Evolutionary conservation across 2,888 invertebrate species (phyloP), one percentile per base, ranked within the genome.

Genomic region (Noctuana brunneofusca): DNA sequence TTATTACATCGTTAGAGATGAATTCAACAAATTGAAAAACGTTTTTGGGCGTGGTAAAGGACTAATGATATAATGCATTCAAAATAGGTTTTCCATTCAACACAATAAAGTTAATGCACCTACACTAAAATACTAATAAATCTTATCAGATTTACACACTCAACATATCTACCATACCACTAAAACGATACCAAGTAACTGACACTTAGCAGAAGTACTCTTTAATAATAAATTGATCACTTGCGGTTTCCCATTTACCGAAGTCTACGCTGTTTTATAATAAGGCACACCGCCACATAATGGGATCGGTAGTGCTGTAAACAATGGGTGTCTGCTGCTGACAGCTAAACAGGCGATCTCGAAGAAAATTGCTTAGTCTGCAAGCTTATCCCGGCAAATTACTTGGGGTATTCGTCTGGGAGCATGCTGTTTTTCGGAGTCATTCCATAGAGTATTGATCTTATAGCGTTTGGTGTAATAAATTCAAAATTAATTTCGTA

Each of bases 281-380:
- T 43, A 58, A 30, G 49, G 24, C 12, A 14, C 16, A 43, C 38
- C 18, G 43, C 43, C 41, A 43, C 43, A 14, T 59, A 53, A 60
- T 60, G 32, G 53, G 53, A 43, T 54, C 43, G 32, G 53, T 54
- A 46, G 46, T 48, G 16, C 48, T 38, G 62, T 55, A 41, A 62
- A 55, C 55, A 55, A 38, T 24, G 53, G 50, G 18, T 27, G 49
- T 27, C 62, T 55, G 55, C 14, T 2, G 14, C 20, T 55, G 62
- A 62, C 62, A 55, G 55, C 49, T 24, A 24, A 54, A 49, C 49
- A 55, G 49, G 48, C 62, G 41, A 38, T 55, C 55, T 49, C 48
- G 38, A 49, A 22, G 55, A 55, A 62, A 55, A 62, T 62, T 62
- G 62, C 62, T 55, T 49, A 62, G 49, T 55, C 54, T 49, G 30